Conservation (phyloP, 2,888 invertebrate genomes). For the Mythimna loreyi region DNA sequence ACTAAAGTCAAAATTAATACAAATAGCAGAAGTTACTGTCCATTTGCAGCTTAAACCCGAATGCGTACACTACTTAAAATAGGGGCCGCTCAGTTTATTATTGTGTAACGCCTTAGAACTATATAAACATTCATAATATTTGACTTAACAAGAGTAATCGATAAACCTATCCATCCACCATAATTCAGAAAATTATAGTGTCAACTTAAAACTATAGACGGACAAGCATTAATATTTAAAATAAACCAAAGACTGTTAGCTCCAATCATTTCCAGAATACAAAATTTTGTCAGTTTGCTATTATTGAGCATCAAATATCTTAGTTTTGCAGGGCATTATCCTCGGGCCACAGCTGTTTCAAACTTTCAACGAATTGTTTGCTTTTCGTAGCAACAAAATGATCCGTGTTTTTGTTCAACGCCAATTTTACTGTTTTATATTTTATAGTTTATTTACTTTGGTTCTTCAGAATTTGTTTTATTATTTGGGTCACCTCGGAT, state of each 20-base stretch:
- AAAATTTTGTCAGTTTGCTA: conserved; percentile 2
- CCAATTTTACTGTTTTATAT: conserved; percentile 36
- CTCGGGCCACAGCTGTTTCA: conserved; percentile 24
- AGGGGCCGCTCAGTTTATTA: too few species aligned
- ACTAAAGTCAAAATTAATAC: too few species aligned
- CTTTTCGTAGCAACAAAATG: conserved; percentile 33
- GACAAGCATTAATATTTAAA: not conserved
- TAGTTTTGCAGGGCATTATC: conserved; percentile 30
- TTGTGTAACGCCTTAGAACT: too few species aligned
- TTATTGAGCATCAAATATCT: conserved; percentile 30
- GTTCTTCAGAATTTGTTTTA: conserved; percentile 36
- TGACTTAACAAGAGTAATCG: not conserved
- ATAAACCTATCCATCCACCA: not conserved
- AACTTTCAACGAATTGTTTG: conserved; percentile 41
- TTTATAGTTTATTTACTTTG: conserved; percentile 51
- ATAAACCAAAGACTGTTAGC: not conserved
- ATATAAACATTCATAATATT: too few species aligned
- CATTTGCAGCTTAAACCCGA: too few species aligned
- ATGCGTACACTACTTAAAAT: too few species aligned
- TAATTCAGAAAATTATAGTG: not conserved
- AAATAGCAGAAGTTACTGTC: too few species aligned
- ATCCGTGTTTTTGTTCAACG: conserved; percentile 37
- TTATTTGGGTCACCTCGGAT: conserved; percentile 23
- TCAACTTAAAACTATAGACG: not conserved
- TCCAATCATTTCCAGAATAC: not conserved